Evolutionary conservation across 2,888 invertebrate genomes (phyloP), one percentile per base, ranked within the genome.

Genomic region (Ecdyonurus torrentis): DNA sequence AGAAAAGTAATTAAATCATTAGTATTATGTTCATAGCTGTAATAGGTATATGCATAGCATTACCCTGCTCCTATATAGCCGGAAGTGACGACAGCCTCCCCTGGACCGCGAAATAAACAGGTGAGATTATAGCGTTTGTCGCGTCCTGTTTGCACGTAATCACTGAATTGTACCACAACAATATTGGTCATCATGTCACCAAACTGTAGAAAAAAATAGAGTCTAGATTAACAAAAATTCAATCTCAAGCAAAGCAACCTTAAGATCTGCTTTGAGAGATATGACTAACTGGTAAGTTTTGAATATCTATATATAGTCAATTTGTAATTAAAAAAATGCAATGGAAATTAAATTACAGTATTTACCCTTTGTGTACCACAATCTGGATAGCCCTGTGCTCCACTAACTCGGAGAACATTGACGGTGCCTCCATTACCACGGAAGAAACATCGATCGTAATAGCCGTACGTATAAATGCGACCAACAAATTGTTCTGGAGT

Each of bases 131-230:
- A 94, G 15, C 92, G 81, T 71, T 93, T 92, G 74, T 94, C 93
- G 65, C 88, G 79, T 22, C 90, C 88, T 0, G 93, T 93, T 77
- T 93, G 93, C 1, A 94, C 92, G 71, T 87, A 89, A 74, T 94
- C 92, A 68, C 91, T 91, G 78, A 93, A 93, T 73, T 94, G 93
- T 0, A 94, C 92, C 22, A 93, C 92, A 2, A 91, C 91, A 67
- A 94, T 93, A 71, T 93, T 94, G 64, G 93, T 93, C 85, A 93
- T 87, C 2, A 91, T 91, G 71, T 94, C 93, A 2, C 91, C 92
- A 70, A 89, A 91, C 89, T 90, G 75, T n/a, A 74, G n/a, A n/a
- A n/a, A n/a, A n/a, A n/a, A n/a, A n/a, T n/a, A 75, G 68, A 52
- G 63, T 65, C 62, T 65, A 62, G 5, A 64, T 52, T 60, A 63